These are phyloP conservation scores for Eilema caniola DNA, from an alignment of 2,888 invertebrate species.

Conservation along the genomic window DNA sequence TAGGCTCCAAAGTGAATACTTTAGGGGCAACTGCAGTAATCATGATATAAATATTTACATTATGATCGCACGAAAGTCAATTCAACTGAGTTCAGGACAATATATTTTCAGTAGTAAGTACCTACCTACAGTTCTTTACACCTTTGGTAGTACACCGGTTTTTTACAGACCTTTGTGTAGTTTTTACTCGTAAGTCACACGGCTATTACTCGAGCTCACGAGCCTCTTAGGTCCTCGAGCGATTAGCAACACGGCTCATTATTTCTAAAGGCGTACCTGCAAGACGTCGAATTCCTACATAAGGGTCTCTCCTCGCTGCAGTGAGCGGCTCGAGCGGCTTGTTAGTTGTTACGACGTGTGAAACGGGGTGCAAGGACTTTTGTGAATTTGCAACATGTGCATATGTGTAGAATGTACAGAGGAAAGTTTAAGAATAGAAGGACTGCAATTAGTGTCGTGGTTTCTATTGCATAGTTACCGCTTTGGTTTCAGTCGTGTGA, in stretches of 20 bases:
- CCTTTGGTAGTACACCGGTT: no score
- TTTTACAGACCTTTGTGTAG: no score
- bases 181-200: slow-evolving; percentile 4
- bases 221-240: slow-evolving; percentile 34
- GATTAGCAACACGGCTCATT: slow-evolving; percentile 49
- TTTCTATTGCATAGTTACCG: not conserved
- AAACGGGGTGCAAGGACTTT: slow-evolving; percentile 10
- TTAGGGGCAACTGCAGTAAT: no score
- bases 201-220: not conserved
- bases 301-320: slow-evolving; percentile 55
- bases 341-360: slow-evolving; percentile 54
- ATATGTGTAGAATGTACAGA: not conserved
- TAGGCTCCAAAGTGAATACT: no score
- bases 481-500: not conserved
- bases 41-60: no score
- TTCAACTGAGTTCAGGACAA: no score
- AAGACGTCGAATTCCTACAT: slow-evolving; percentile 59
- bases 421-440: not conserved
- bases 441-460: slow-evolving; percentile 8
- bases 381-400: not conserved
- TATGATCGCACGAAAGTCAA: no score
- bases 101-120: no score
- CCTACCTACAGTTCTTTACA: no score
- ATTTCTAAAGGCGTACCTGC: slow-evolving; percentile 41
- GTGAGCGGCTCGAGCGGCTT: slow-evolving; percentile 53